phyloP scores from a whole-genome alignment of 2,797 vertebrate species.

The Poecilia picta region DNA sequence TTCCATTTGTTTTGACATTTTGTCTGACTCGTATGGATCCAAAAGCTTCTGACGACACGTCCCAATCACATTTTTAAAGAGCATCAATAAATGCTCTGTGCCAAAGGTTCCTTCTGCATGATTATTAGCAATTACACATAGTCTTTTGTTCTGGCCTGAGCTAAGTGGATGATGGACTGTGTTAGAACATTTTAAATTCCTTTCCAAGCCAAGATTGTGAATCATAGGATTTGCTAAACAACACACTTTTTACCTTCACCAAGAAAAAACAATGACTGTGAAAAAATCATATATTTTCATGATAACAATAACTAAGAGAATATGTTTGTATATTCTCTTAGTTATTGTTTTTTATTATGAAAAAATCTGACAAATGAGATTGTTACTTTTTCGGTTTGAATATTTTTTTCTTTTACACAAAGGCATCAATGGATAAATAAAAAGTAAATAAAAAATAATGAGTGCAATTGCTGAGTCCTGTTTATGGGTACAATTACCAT shows the following conservation, averaged over 20 bases:
- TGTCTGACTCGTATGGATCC: not conserved
- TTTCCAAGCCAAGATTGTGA: not conserved
- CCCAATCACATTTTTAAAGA: not conserved
- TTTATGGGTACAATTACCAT: not conserved
- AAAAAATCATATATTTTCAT: not conserved
- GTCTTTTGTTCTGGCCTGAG: not conserved
- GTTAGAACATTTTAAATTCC: not conserved
- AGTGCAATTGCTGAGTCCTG: not conserved
- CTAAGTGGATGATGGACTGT: not conserved
- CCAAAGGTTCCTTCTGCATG: not conserved
- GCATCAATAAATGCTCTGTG: not conserved
- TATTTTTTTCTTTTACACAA: not conserved
- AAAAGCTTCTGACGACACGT: not conserved
- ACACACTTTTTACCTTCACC: not conserved
- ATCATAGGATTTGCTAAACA: not conserved
- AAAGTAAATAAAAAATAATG: not conserved
- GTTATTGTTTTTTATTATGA: not conserved
- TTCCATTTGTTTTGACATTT: not conserved
- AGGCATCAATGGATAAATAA: not conserved
- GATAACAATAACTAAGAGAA: not conserved
- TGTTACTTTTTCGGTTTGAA: not conserved
- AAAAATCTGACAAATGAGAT: not conserved
- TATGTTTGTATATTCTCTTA: not conserved
- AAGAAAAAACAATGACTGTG: not conserved
- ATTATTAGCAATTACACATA: not conserved